Base-by-base conservation (phyloP, 2,888 invertebrate genomes). In the Mythimna pallens region DNA sequence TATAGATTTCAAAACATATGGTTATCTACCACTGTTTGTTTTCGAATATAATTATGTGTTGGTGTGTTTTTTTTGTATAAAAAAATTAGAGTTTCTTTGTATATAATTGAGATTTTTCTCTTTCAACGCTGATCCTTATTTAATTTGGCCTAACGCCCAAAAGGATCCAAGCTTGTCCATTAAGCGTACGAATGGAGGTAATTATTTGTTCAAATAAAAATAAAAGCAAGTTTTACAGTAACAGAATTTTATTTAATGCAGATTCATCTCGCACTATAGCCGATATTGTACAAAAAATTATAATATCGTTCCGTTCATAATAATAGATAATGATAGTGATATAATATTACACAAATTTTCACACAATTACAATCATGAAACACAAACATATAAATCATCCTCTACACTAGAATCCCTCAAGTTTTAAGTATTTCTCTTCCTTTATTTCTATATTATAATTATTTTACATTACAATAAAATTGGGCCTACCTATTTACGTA, bases 201-300 rank as follows among this genome's bases (percentile, higher is more conserved):
- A 55, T 61, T 66, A 57, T 80, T 65, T 66, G 22, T 55, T 10
- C 25, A 40, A 65, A 43, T 66, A 70, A 76, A 89, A 92, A 92
- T 89, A 92, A 91, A 91, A 92, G 80, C 85, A 87, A 80, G 71
- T 67, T 78, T 84, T 96, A 95, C 94, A 94, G 96, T 96, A 96
- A 96, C 96, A 96, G 96, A 96, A 95, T 95, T 96, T 96, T 96
- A 96, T 96, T 96, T 93, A 93, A 96, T 96, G 96, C 95, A 95
- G 93, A 93, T 95, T 91, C 94, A 94, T 95, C 89, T 95, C 90
- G 94, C 93, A 94, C 94, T 95, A 91, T 94, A 95, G 96, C 95
- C 93, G 94, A 95, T 95, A 95, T 95, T 95, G 95, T 96, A 96
- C 96, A 96, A 96, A 96, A 92, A 95, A 95, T 94, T 91, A 95